Evolutionary conservation across 2,797 vertebrate species (phyloP), one percentile per base, ranked within the genome.

Genomic region (Scarus forsteni): DNA sequence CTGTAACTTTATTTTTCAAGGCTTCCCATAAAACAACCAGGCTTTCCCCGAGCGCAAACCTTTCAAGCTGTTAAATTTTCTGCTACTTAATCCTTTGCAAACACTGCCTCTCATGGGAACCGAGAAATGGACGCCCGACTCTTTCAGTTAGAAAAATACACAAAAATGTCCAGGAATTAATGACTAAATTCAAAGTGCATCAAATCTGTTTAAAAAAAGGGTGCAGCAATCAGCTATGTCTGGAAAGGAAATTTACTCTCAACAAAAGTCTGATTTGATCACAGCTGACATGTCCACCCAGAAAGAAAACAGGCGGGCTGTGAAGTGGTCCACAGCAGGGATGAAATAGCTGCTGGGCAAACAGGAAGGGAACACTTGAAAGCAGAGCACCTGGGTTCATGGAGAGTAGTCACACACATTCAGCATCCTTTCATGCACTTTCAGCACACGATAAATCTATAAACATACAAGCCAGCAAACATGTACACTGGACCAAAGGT

Each of bases 201-300:
- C 78, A 84, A 79, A 77, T 73, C 40, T 79, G 66, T 50, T 49
- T 27, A 27, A 16, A 6, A 45, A 27, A 9, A 63, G 81, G 84
- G 73, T 83, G 77, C 83, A 81, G 79, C 66, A 77, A 86, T 81
- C 76, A 73, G 49, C 74, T 53, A 58, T 68, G 84, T 86, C 83
- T 87, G 83, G 80, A 85, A 62, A 75, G 75, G 81, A 86, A 83
- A 87, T 86, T 58, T 75, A 68, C 66, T 65, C 40, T 83, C 62
- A 75, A 85, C 84, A 86, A 88, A 89, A 81, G 83, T 84, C 54
- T 72, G 85, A 88, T 80, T 85, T 87, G 85, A 89, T 89, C 82
- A 58, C 46, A 38, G 76, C 80, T 85, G 86, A 89, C 77, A 85
- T 34, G 80, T 89, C 88, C 84, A 77, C 90, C 91, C 87, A 81